Evolutionary conservation across 2,113 vertebrate genomes (phyloP).

Genomic region (Daphoenositta chrysoptera): DNA sequence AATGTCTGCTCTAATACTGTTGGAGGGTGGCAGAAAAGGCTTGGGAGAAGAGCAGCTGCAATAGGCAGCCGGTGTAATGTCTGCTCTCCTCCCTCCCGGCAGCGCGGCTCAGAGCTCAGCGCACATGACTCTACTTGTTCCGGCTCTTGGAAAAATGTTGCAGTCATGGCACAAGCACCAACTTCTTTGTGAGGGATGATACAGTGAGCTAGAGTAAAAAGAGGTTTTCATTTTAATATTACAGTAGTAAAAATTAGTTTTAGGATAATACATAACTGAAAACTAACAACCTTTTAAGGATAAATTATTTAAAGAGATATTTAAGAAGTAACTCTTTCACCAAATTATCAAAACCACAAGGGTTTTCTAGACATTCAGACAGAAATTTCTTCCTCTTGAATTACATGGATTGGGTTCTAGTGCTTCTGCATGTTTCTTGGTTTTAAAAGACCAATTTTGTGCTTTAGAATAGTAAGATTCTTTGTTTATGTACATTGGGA

Average conservation of each 20-base stretch:
- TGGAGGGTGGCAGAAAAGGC: background rate
- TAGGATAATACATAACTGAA: background rate
- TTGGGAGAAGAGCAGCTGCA: background rate
- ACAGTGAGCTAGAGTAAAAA: background rate
- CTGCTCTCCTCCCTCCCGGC: background rate
- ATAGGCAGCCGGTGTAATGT: background rate
- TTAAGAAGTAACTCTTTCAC: background rate
- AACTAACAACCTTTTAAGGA: background rate
- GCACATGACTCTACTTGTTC: constrained; percentile 15
- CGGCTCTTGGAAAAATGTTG: background rate
- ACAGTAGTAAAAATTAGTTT: background rate
- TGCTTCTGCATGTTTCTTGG: background rate
- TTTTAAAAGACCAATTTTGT: background rate
- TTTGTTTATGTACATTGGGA: background rate
- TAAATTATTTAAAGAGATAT: background rate
- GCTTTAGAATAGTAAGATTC: background rate
- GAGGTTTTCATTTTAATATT: background rate
- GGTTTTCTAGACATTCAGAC: background rate
- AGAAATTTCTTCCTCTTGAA: background rate
- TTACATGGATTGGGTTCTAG: background rate
- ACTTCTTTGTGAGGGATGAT: background rate
- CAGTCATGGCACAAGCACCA: background rate
- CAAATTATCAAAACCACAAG: background rate
- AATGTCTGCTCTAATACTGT: background rate
- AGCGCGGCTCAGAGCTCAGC: background rate